phyloP scores from a whole-genome alignment of 2,888 invertebrate genomes.

The Trichogramma evanescens region DNA sequence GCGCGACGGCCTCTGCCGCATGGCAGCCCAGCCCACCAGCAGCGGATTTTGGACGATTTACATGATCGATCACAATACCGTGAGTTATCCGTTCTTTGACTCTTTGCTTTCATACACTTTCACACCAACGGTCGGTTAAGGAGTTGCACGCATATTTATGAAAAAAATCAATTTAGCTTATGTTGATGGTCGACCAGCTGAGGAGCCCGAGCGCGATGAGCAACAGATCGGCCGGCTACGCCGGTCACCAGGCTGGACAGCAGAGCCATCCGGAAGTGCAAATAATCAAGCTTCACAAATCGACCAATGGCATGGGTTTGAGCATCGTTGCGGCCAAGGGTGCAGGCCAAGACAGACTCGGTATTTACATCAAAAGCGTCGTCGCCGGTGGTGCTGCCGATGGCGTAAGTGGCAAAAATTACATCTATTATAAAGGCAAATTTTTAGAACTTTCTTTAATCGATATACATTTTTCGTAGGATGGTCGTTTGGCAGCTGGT shows the following conservation, averaged over 20 bases:
- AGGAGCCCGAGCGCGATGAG: slow-evolving; percentile 63
- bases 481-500: slow-evolving; percentile 91
- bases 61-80: slow-evolving; percentile 60
- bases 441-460: background rate
- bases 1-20: slow-evolving; percentile 77
- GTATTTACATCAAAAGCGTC: slow-evolving; percentile 98
- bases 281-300: slow-evolving; percentile 85
- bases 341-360: slow-evolving; percentile 73
- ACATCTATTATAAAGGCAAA: background rate
- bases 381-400: slow-evolving; percentile 90
- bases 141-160: background rate
- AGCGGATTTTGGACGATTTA: slow-evolving; percentile 95
- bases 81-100: slow-evolving; percentile 30
- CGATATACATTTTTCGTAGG: slow-evolving; percentile 47
- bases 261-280: slow-evolving; percentile 68
- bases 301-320: slow-evolving; percentile 93
- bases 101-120: background rate
- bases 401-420: slow-evolving; percentile 49
- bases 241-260: slow-evolving; percentile 33
- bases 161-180: background rate
- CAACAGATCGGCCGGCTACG: slow-evolving; percentile 52
- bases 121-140: background rate
- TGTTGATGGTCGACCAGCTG: slow-evolving; percentile 41
- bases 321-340: slow-evolving; percentile 98
- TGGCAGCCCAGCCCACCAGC: slow-evolving; percentile 85